Percentiles rank a stretch among this genome's conserved stretches.
Conservation (phyloP, 2,113 vertebrate genomes). For the Chiloscyllium plagiosum region DNA sequence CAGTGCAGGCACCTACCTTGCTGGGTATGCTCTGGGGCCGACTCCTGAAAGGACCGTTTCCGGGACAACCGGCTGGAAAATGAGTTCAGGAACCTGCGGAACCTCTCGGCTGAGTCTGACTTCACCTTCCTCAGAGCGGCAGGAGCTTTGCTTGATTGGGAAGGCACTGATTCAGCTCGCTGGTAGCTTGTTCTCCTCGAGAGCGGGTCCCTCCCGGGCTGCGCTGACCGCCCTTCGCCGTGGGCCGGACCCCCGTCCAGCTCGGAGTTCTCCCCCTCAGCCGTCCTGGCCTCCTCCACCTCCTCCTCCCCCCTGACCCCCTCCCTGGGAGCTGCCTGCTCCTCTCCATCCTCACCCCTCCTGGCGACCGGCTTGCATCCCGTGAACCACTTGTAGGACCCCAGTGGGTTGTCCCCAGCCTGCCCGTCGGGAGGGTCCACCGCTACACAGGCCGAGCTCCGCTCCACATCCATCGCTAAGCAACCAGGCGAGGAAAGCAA, state of each 20-base stretch:
- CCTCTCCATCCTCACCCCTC: constrained; percentile 49
- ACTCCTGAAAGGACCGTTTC: neutral
- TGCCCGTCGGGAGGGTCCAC: neutral
- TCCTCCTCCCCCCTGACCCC: constrained; percentile 39
- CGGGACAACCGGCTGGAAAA: neutral
- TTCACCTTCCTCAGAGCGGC: constrained; percentile 15
- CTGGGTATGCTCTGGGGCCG: neutral
- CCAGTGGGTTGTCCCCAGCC: constrained; percentile 46
- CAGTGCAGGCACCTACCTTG: neutral
- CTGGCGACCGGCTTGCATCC: constrained; percentile 48
- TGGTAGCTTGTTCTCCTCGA: neutral
- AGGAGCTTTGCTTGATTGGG: neutral
- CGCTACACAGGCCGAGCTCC: constrained; percentile 35
- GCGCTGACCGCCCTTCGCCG: constrained; percentile 19
- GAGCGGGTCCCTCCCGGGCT: neutral
- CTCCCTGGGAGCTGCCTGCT: constrained; percentile 40
- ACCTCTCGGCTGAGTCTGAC: neutral
- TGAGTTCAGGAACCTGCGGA: neutral
- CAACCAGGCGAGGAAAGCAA: neutral
- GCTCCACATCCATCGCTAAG: neutral
- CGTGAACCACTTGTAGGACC: constrained; percentile 63
- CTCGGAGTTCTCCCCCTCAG: neutral
- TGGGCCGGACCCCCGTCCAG: neutral
- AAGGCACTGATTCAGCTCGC: neutral
- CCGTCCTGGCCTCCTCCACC: neutral